Base-by-base conservation (phyloP, 2,113 vertebrate species). In the Percopsis transmontana region DNA sequence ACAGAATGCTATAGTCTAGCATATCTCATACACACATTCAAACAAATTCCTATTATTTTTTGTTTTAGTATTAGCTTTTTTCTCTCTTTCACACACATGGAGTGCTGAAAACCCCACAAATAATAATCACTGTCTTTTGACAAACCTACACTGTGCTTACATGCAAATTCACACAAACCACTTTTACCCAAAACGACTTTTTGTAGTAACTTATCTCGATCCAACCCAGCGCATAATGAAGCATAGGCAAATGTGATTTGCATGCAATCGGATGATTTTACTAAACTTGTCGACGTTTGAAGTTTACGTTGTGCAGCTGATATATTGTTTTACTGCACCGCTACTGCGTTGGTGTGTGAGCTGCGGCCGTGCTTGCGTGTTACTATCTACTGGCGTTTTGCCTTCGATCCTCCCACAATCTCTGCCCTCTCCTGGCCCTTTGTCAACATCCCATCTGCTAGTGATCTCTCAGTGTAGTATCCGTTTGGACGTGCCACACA, bases 321-420 rank as follows among this genome's bases (percentile, higher is more conserved):
- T 59, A 15, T 11, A 18, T 5, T 56, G 24, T 50, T 13, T 3
- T n/a, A 12, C 58, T 44, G 68, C 39, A 70, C 38, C 68, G 72
- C 41, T 52, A 57, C 51, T 23, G 54, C 62, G 24, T 65, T 40
- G 59, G 20, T 55, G 56, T 63, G 18, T 39, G 65, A 48, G 8
- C 23, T 81, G 62, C 39, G 48, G 50, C 71, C 75, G 68, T 58
- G 63, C 52, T 64, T 21, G 24, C 38, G 40, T 73, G 55, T 38
- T 18, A 44, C 70, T 64, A 56, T 77, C 55, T 41, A 42, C 58
- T 63, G 52, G 45, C 48, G 58, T 48, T 66, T 62, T 33, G 47
- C 78, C 64, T 62, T 69, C 84, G 74, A 83, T 84, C 77, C 71
- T 72, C 80, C 84, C 44, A 62, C 81, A 74, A 84, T 79, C 69